Conservation (phyloP, 2,113 vertebrate species). For the Misgurnus anguillicaudatus region DNA sequence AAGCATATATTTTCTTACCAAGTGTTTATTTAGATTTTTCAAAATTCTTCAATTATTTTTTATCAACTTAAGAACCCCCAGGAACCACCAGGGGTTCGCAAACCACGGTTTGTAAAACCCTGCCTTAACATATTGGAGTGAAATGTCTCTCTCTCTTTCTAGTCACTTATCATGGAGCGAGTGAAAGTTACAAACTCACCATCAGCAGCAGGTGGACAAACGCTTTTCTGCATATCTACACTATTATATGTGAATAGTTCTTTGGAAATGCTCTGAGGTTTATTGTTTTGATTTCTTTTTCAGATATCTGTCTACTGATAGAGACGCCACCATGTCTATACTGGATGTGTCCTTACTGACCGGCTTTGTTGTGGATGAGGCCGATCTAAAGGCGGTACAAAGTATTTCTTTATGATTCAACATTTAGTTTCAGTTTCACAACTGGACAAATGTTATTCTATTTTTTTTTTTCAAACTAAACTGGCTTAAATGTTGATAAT, state of each 20-base stretch:
- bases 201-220: constrained; percentile 39
- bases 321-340: constrained; percentile 73
- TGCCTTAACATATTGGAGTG: too few species aligned
- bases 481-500: neutral
- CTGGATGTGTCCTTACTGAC: constrained; percentile 76
- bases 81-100: too few species aligned
- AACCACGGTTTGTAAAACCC: too few species aligned
- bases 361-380: constrained; percentile 67
- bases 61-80: too few species aligned
- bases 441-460: neutral
- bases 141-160: constrained; percentile 5
- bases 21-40: too few species aligned
- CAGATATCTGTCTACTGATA: constrained; percentile 54
- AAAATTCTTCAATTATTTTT: too few species aligned
- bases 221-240: neutral
- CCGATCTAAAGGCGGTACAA: constrained; percentile 69
- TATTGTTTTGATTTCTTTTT: neutral
- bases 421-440: neutral
- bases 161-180: constrained; percentile 11
- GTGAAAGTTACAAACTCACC: constrained; percentile 30
- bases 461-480: too few species aligned
- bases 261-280: neutral
- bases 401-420: too few species aligned
- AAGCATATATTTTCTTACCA: too few species aligned
- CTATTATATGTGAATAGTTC: neutral